Percentiles rank a stretch among this genome's conserved stretches.
phyloP scores from a whole-genome alignment of 2,113 vertebrate species.

The Microtus pennsylvanicus region DNA sequence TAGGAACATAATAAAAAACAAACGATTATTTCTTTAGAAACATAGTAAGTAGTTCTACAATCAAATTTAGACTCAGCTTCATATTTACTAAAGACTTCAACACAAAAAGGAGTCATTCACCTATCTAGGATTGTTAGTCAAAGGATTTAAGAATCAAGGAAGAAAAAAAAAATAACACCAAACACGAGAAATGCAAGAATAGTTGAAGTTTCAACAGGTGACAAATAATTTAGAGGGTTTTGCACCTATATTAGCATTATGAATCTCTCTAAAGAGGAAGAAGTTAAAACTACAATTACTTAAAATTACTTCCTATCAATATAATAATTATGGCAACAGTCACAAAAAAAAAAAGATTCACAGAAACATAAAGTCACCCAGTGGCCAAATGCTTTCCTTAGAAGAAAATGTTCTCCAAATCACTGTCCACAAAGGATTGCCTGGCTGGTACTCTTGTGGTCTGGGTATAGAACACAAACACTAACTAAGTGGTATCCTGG shows the following conservation, averaged over 20 bases:
- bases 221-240: conserved; percentile 57
- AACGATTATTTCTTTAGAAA: conserved; percentile 74
- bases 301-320: conserved; percentile 33
- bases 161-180: neutral
- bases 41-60: conserved; percentile 32
- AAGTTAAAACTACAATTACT: conserved; percentile 64
- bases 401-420: neutral
- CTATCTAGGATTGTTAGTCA: conserved; percentile 53
- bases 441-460: conserved; percentile 20
- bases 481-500: neutral
- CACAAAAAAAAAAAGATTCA: conserved; percentile 47
- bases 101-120: conserved; percentile 70
- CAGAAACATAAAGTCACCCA: conserved; percentile 20
- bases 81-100: conserved; percentile 77
- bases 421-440: neutral
- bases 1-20: conserved; percentile 31
- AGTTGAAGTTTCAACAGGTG: conserved; percentile 42
- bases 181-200: conserved; percentile 7
- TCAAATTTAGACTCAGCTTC: conserved; percentile 76
- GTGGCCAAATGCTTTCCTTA: conserved; percentile 42
- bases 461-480: conserved; percentile 44
- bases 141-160: conserved; percentile 27
- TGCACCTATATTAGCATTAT: conserved; percentile 50
- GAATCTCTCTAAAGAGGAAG: conserved; percentile 54
- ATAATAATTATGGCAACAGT: neutral